Base-by-base conservation (phyloP, 2,797 vertebrate genomes). In the Epinephelus awoara region DNA sequence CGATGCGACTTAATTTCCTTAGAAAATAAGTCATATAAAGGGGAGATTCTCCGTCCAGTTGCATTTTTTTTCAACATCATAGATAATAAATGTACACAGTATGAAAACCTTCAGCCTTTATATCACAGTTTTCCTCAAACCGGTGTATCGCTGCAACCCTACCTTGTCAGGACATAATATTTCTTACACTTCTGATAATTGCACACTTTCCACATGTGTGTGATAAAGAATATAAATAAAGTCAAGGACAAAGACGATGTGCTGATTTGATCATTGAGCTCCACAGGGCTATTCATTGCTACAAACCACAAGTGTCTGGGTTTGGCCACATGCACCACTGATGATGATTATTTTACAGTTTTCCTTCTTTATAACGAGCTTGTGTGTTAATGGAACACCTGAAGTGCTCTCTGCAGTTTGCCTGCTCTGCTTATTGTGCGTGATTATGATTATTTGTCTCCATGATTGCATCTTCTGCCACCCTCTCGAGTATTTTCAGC, bases 391-490 rank as follows among this genome's bases (percentile, higher is more conserved):
- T 51, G 14, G n/a, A 66, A 52, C 61, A 77, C 66, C 69, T 77
- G 70, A 77, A 15, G 65, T 9, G 29, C 73, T 73, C 25, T 66
- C 21, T 13, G 42, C 55, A 6, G 25, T 21, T 25, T 2, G 7
- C 46, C 74, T 19, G 47, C 27, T 25, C 23, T 49, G 59, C 69
- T 23, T n/a, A 23, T 58, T 65, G 38, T 54, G 50, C 1, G 1
- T 54, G 51, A 77, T 67, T 42, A 44, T 66, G 56, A 72, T 54
- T 72, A 38, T 79, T 75, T 50, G 19, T 57, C 56, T 51, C 17
- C 8, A 3, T 77, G 65, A 77, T 70, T 70, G 56, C 65, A 18
- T 46, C 66, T 52, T 54, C 21, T 46, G 14, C 27, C 52, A 34
- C 5, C 23, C 52, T 69, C 58, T 38, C 3, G 2, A 46, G 23